Evolutionary conservation across 1,140 invertebrate species (phyloP), one percentile per base, ranked within the genome.

Genomic region (Campodea augens): DNA sequence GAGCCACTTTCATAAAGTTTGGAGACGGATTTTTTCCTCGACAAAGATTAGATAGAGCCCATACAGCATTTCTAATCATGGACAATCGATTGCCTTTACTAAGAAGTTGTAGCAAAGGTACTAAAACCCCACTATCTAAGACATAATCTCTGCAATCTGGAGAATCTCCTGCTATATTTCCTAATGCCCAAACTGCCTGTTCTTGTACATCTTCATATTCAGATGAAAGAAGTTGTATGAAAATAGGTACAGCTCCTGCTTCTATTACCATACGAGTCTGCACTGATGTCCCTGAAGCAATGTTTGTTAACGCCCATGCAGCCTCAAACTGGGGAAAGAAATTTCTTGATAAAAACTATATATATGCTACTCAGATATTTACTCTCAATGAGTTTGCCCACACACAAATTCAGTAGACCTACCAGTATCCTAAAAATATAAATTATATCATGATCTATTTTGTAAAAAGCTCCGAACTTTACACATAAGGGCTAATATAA

Each of bases 301-400:
- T 93, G 64, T 98, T 98, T 41, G 92, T 98, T 48, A 98, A 62
- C 39, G 90, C 89, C 92, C 92, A 98, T 38, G 92, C 90, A 45
- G 92, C 90, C 70, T 98, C 92, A 69, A 97, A 98, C 82, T 96
- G 62, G 25, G 69, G 62, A 49, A 48, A 48, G 49, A 51, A n/a
- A n/a, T n/a, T n/a, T n/a, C n/a, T n/a, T n/a, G n/a, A n/a, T n/a
- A n/a, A n/a, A n/a, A n/a, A n/a, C n/a, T n/a, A n/a, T n/a, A n/a
- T n/a, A n/a, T n/a, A n/a, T n/a, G n/a, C n/a, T n/a, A n/a, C n/a
- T n/a, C n/a, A n/a, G n/a, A n/a, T n/a, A n/a, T n/a, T n/a, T n/a
- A n/a, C n/a, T n/a, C n/a, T n/a, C n/a, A n/a, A n/a, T n/a, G n/a
- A n/a, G n/a, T n/a, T n/a, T n/a, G n/a, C n/a, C n/a, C n/a, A n/a